phyloP scores from a whole-genome alignment of 2,113 vertebrate species.

The Pluvialis apricaria region DNA sequence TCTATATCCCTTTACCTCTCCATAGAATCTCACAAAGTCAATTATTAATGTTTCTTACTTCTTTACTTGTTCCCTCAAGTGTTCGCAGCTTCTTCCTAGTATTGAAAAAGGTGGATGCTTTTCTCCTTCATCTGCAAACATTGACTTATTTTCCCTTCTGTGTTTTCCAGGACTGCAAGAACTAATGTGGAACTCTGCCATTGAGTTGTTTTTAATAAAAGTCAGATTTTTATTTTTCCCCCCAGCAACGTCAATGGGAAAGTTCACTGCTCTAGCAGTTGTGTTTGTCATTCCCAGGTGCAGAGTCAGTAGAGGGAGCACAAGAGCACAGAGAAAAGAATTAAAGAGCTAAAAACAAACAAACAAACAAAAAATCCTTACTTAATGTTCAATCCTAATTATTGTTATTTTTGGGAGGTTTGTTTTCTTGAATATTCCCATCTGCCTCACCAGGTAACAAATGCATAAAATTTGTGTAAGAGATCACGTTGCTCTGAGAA shows the following conservation, averaged over 20 bases:
- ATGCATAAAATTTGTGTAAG: neutral
- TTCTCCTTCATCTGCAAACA: neutral
- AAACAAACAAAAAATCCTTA: too few species aligned
- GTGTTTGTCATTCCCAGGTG: neutral
- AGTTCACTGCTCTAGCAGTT: neutral
- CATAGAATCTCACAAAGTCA: neutral
- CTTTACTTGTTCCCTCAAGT: neutral
- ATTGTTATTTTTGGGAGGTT: fast-evolving
- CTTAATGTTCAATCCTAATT: neutral
- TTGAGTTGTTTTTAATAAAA: neutral
- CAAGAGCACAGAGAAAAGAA: slow-evolving; percentile 10
- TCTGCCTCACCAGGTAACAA: neutral
- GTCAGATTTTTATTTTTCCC: too few species aligned
- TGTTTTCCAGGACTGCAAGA: neutral
- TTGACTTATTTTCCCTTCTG: fast-evolving
- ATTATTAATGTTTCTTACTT: neutral
- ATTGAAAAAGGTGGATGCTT: neutral
- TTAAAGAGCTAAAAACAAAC: neutral
- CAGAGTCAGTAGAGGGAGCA: slow-evolving; percentile 61
- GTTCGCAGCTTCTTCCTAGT: neutral
- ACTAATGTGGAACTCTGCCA: neutral
- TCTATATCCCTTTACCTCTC: neutral
- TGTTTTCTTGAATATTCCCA: neutral
- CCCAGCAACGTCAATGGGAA: neutral
- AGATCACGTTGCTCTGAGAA: neutral